Evolutionary conservation across 1,140 invertebrate genomes (phyloP).

Genomic region (Caerostris darwini): DNA sequence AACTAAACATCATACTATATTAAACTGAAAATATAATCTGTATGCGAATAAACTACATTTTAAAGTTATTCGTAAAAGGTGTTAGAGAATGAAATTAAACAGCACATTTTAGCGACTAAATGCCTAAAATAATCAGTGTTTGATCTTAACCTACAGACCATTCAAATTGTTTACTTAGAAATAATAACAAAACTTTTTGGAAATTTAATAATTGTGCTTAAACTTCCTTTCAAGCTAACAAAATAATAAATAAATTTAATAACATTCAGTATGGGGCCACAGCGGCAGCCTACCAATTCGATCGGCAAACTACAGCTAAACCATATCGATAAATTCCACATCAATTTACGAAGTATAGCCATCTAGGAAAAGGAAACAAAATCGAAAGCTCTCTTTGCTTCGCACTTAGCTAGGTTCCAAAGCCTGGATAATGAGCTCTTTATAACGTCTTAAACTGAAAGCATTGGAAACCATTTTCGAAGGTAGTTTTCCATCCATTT

Average conservation of each 20-base stretch:
- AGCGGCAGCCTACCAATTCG: neutral
- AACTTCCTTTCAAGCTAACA: neutral
- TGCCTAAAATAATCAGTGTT: no score
- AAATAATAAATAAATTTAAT: neutral
- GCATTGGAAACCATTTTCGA: conserved; percentile 70
- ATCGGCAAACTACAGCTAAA: neutral
- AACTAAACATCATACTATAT: no score
- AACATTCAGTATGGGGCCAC: neutral
- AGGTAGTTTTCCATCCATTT: conserved; percentile 70
- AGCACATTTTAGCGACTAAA: no score
- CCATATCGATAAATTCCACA: conserved; percentile 69
- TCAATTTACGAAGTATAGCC: conserved; percentile 56
- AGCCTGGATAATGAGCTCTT: conserved; percentile 66
- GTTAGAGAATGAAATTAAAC: no score
- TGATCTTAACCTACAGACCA: no score
- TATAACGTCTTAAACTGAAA: conserved; percentile 69
- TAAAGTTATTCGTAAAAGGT: no score
- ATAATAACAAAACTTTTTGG: neutral
- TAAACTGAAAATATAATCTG: no score
- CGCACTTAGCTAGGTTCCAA: neutral
- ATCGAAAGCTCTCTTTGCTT: conserved; percentile 43
- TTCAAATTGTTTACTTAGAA: no score
- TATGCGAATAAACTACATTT: no score
- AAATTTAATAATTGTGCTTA: neutral
- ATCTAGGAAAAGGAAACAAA: conserved; percentile 10